These are phyloP conservation scores for Volucella inflata DNA, from an alignment of 2,888 invertebrate genomes.

Conservation along the genomic window DNA sequence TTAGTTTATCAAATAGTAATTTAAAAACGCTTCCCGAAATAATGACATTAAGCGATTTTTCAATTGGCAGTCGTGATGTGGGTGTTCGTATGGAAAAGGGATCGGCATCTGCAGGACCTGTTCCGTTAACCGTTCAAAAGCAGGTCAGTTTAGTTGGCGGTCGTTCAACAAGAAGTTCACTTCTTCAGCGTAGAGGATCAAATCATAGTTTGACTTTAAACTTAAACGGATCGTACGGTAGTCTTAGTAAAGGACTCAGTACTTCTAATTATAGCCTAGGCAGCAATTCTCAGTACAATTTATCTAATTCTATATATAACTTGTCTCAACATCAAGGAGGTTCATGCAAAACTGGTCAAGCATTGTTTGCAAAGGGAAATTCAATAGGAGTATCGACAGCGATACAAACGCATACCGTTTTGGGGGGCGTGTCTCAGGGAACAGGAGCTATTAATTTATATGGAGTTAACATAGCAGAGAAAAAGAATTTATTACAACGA, in stretches of 20 bases:
- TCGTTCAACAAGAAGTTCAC: slow-evolving; percentile 57
- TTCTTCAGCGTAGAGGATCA: slow-evolving; percentile 86
- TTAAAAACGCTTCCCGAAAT: slow-evolving; percentile 89
- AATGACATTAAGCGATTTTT: slow-evolving; percentile 88
- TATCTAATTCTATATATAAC: slow-evolving; percentile 78
- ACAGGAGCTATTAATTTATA: neutral
- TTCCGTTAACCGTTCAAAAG: slow-evolving; percentile 34
- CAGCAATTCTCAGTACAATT: slow-evolving; percentile 82
- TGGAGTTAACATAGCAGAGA: slow-evolving; percentile 73
- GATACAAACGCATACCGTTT: slow-evolving; percentile 27
- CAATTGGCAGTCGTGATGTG: slow-evolving; percentile 70
- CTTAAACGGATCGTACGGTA: slow-evolving; percentile 85
- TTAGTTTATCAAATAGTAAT: slow-evolving; percentile 88
- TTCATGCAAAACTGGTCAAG: neutral
- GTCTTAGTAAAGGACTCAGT: slow-evolving; percentile 83
- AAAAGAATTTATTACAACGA: slow-evolving; percentile 90
- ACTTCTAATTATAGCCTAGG: slow-evolving; percentile 83
- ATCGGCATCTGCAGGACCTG: slow-evolving; percentile 8
- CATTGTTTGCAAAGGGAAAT: slow-evolving; percentile 42
- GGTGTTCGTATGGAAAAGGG: slow-evolving; percentile 27
- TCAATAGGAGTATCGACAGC: slow-evolving; percentile 32
- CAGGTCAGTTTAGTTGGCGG: slow-evolving; percentile 28
- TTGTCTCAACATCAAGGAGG: slow-evolving; percentile 52
- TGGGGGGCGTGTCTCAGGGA: neutral
- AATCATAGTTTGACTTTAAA: slow-evolving; percentile 87